phyloP scores from a whole-genome alignment of 2,888 invertebrate genomes.

The Tryphoninae sp. region DNA sequence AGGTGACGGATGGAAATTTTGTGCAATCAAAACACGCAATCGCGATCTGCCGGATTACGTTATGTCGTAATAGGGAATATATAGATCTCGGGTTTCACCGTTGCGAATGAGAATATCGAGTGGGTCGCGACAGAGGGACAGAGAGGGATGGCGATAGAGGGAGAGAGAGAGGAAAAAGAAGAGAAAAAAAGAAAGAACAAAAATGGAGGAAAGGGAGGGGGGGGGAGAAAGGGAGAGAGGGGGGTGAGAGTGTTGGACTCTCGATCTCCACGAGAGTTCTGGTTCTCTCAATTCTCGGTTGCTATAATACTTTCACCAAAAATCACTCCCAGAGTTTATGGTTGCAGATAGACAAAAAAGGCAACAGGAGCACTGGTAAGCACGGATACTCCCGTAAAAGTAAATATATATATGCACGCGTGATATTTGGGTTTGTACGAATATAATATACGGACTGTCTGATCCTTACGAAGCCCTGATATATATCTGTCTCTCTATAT shows the following conservation, averaged over 20 bases:
- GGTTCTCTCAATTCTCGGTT: constrained; percentile 38
- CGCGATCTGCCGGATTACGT: constrained; percentile 43
- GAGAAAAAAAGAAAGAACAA: neutral
- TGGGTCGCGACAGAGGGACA: constrained; percentile 31
- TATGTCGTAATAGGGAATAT: constrained; percentile 49
- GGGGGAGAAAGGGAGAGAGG: no score
- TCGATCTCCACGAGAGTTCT: constrained; percentile 53
- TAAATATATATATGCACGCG: neutral
- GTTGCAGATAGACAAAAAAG: constrained; percentile 36
- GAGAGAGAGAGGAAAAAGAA: neutral
- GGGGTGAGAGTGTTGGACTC: neutral
- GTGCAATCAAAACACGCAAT: constrained; percentile 50
- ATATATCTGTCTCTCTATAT: no score
- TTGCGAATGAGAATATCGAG: constrained; percentile 30
- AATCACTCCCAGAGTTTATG: constrained; percentile 38
- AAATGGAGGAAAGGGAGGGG: neutral
- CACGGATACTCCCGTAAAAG: constrained; percentile 11
- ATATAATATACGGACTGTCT: no score
- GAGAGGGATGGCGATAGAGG: constrained; percentile 3
- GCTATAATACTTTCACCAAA: constrained; percentile 56
- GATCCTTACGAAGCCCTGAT: no score
- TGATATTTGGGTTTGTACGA: no score
- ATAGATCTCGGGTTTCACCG: constrained; percentile 52
- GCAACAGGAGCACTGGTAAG: constrained; percentile 4
- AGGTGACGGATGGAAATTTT: constrained; percentile 54